Base-by-base conservation (phyloP, 1,140 invertebrate species). In the Chlorops oryzae region DNA sequence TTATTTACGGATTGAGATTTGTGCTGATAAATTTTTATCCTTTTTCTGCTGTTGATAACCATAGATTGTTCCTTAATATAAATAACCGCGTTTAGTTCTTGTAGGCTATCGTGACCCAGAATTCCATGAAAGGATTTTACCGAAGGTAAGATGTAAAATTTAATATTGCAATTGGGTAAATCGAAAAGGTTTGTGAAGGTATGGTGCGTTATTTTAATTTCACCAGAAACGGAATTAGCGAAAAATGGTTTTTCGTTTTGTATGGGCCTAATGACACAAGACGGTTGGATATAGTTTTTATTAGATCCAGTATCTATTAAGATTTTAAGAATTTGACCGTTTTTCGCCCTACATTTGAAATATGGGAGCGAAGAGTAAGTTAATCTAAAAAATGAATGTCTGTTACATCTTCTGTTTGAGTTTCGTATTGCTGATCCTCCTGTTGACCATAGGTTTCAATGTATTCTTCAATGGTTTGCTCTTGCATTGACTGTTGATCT, bases 241-340 rank as follows among this genome's bases (percentile, higher is more conserved):
- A 6, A 20, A 21, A 47, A 47, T 20, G 15, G 6, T 20, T 38
- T n/a, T 3, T 39, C 25, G 21, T 34, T 47, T 9, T 6, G 46
- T 4, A 9, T 17, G 6, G 28, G 46, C 5, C 22, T 47, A 32
- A 12, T 35, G 4, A 47, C 46, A 4, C 18, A 38, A 37, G 6
- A 6, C 7, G 46, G 18, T 46, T 46, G 5, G 7, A 46, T 46
- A 46, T 46, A 46, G 20, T 46, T 46, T 22, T 28, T 46, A 34
- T 46, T 46, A n/a, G 44, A 54, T n/a, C 41, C 47, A n/a, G 52
- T 44, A 50, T 54, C 52, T 17, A 54, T 43, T 3, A 54, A 22
- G n/a, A 54, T 50, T 50, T 39, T 54, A 3, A 54, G 25, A 21
- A 42, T 20, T 20, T 51, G 27, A 39, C 35, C 45, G 18, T 43